These are phyloP conservation scores for Macrostomum lignano DNA, from an alignment of 1,140 invertebrate species.

Conservation along the genomic window DNA sequence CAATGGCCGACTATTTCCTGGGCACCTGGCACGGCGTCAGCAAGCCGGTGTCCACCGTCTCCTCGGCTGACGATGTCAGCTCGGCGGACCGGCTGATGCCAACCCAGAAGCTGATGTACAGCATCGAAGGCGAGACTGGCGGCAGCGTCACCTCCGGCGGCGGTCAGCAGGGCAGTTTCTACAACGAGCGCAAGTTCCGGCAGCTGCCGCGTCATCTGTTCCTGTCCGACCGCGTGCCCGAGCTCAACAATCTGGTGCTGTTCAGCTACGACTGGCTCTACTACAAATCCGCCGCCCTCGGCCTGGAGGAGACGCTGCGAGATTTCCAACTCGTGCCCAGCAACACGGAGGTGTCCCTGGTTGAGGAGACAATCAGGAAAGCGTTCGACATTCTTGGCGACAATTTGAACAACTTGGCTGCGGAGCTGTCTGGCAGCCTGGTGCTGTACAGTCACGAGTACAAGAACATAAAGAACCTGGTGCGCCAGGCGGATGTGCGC, in stretches of 20 bases:
- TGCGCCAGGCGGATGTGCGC: constrained; percentile 15
- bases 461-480: constrained; percentile 14
- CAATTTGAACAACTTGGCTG: constrained; percentile 14
- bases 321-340: constrained; percentile 15
- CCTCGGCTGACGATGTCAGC: too few relatives aligned
- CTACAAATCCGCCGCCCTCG: constrained; percentile 18
- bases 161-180: constrained; percentile 9
- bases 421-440: constrained; percentile 15
- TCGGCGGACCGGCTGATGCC: not conserved
- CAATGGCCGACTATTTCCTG: constrained; percentile 18
- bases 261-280: constrained; percentile 23
- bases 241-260: constrained; percentile 15
- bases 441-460: constrained; percentile 15
- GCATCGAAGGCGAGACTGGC: too few relatives aligned
- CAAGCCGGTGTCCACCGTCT: too few relatives aligned
- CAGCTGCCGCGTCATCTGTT: constrained; percentile 17
- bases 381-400: constrained; percentile 11
- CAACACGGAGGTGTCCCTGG: constrained; percentile 12
- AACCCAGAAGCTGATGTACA: not conserved
- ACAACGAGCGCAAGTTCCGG: constrained; percentile 18
- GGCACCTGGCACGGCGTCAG: too few relatives aligned
- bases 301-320: constrained; percentile 14
- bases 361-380: constrained; percentile 13
- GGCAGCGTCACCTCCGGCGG: constrained; percentile 13
- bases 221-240: constrained; percentile 12